Conservation (phyloP, 2,888 invertebrate genomes). For the Caenorhabditis afra region DNA sequence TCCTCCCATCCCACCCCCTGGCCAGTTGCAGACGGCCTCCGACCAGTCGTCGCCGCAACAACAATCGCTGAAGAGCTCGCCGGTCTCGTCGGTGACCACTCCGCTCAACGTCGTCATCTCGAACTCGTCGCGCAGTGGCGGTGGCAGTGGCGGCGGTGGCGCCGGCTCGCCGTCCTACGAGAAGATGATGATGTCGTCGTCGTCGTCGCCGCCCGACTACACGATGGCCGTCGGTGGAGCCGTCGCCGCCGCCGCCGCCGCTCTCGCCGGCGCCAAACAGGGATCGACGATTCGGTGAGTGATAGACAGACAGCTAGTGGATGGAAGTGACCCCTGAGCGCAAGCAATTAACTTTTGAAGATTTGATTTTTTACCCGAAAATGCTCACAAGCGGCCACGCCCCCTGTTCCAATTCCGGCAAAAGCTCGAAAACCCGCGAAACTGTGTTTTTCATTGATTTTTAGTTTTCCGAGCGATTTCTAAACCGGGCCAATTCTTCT, state of each 20-base stretch:
- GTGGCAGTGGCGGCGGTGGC: too few species aligned
- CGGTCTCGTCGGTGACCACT: conserved; percentile 52
- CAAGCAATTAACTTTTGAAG: too few species aligned
- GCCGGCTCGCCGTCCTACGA: conserved; percentile 47
- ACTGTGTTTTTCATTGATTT: too few species aligned
- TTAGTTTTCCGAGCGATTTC: too few species aligned
- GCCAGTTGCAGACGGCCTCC: conserved; percentile 42
- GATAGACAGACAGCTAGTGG: too few species aligned
- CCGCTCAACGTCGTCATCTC: conserved; percentile 53
- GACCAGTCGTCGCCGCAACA: conserved; percentile 66
- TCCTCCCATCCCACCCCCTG: neutral
- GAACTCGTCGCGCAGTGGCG: conserved; percentile 4
- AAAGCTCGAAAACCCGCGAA: too few species aligned
- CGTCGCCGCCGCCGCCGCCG: neutral
- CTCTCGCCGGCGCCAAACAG: neutral
- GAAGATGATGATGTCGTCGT: conserved; percentile 11
- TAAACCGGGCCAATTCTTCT: too few species aligned
- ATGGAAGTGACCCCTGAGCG: too few species aligned
- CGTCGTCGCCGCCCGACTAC: conserved; percentile 58
- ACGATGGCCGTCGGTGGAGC: conserved; percentile 52
- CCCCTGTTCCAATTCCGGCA: too few species aligned
- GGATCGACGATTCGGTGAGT: conserved; percentile 42
- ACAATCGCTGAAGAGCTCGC: conserved; percentile 51
- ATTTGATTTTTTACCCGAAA: too few species aligned
- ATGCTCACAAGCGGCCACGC: too few species aligned